Evolutionary conservation across 2,888 invertebrate genomes (phyloP).

Genomic region (Tenthredo notha): DNA sequence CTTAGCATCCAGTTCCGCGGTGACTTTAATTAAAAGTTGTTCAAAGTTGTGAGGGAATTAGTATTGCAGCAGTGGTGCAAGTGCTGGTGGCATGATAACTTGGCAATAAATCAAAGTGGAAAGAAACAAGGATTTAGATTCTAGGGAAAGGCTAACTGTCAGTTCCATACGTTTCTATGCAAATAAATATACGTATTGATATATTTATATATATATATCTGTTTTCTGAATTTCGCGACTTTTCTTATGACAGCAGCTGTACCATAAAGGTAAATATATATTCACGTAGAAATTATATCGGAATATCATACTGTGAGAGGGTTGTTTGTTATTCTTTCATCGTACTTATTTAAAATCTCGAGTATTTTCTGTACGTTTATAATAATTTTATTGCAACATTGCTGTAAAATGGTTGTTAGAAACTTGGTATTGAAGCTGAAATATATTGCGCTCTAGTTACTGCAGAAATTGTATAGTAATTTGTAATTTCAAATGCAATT

Average conservation of each 20-base stretch:
- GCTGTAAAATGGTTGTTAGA: not conserved
- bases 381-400: not conserved
- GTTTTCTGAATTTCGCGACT: not conserved
- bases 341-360: not conserved
- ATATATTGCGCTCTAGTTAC: not conserved
- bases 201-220: not conserved
- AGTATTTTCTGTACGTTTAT: not conserved
- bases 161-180: not conserved
- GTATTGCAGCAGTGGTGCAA: constrained; percentile 7
- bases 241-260: not conserved
- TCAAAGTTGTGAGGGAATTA: not conserved
- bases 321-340: not conserved
- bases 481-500: constrained; percentile 10
- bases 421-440: not conserved
- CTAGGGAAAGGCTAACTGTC: not conserved
- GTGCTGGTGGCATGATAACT: not conserved
- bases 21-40: constrained; percentile 20
- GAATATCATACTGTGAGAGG: not conserved
- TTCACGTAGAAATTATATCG: not conserved
- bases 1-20: not conserved
- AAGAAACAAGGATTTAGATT: not conserved
- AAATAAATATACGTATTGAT: not conserved
- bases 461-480: constrained; percentile 1
- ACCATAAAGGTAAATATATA: not conserved
- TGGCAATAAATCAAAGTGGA: not conserved